Conservation (phyloP, 2,113 vertebrate species). For the Siphamia tubifer region DNA sequence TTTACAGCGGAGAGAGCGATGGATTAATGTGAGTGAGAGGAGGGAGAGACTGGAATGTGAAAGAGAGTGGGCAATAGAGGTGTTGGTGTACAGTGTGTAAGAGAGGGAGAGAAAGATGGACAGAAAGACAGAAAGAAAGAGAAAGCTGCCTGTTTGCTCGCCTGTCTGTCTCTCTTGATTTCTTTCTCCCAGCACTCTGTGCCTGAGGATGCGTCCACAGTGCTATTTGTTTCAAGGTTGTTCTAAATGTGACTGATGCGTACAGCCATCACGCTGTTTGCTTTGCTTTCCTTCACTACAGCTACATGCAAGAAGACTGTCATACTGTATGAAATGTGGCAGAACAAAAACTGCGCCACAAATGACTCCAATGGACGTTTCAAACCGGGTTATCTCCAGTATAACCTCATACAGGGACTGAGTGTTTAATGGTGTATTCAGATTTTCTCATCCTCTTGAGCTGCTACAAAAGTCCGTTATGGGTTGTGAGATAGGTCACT, state of each 20-base stretch:
- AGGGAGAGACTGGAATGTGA: conserved; percentile 60
- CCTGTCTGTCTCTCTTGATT: conserved; percentile 63
- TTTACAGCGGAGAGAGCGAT: conserved; percentile 58
- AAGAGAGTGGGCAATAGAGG: conserved; percentile 62
- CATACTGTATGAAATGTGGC: conserved; percentile 46
- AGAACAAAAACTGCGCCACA: conserved; percentile 35
- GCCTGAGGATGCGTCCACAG: conserved; percentile 53
- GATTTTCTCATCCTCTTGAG: conserved; percentile 39
- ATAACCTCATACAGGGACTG: conserved; percentile 20
- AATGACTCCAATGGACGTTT: conserved; percentile 42
- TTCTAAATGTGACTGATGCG: conserved; percentile 76
- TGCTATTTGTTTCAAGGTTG: conserved; percentile 71
- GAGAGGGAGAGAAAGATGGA: no score
- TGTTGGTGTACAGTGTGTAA: conserved; percentile 64
- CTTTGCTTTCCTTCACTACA: conserved; percentile 52
- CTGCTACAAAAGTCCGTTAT: conserved; percentile 38
- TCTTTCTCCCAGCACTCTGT: conserved; percentile 45
- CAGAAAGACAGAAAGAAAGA: conserved; percentile 38
- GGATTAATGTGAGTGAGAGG: conserved; percentile 66
- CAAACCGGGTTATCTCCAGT: conserved; percentile 23
- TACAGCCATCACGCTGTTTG: conserved; percentile 50
- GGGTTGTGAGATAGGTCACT: conserved; percentile 40
- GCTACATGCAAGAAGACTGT: conserved; percentile 52
- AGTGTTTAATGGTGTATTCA: conserved; percentile 34
- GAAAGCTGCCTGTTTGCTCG: conserved; percentile 54